Evolutionary conservation across 2,797 vertebrate genomes (phyloP), one percentile per base, ranked within the genome.

Genomic region (Sebastes wilsoni): DNA sequence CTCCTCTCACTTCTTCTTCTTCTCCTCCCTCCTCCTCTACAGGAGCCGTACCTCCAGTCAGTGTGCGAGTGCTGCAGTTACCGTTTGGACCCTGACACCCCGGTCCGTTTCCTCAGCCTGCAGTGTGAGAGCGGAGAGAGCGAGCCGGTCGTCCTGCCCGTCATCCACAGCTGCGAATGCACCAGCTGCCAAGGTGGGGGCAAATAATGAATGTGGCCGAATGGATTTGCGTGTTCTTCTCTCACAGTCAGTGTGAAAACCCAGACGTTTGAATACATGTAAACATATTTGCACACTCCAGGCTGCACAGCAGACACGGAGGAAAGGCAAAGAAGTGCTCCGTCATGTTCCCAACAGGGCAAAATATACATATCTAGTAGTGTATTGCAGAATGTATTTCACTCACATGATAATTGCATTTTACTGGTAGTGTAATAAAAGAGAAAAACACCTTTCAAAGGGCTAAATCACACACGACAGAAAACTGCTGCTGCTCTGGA

Each of bases 111-210:
- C 93, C 95, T 98, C 79, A 96, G 87, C 88, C 93, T 98, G 81
- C 94, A 27, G 66, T 98, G 97, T 49, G 90, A 89, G 0, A 95
- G 85, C 0, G 97, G 97, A 1, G 93, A 92, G 58, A 90, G 66
- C 0, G 96, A 97, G 88, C 96, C 96, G 0, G 96, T 97, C 3
- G 96, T 98, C 28, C 94, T 98, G 60, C 97, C 97, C 0, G 79
- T 97, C 91, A 98, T 98, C 62, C 96, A 96, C 86, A 97, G 97
- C 93, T 98, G 97, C 58, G 96, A 97, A 81, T 98, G 97, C 93
- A 97, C 96, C 83, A 95, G 96, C 92, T 98, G 97, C 88, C 97
- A 97, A 89, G 96, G 97, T 97, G 85, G 79, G 95, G 83, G 66
- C 25, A 3, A 52, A 5, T 6, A 25, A 54, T 34, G 16, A 75